phyloP scores from a whole-genome alignment of 2,888 invertebrate species.

The Alitta virens region DNA sequence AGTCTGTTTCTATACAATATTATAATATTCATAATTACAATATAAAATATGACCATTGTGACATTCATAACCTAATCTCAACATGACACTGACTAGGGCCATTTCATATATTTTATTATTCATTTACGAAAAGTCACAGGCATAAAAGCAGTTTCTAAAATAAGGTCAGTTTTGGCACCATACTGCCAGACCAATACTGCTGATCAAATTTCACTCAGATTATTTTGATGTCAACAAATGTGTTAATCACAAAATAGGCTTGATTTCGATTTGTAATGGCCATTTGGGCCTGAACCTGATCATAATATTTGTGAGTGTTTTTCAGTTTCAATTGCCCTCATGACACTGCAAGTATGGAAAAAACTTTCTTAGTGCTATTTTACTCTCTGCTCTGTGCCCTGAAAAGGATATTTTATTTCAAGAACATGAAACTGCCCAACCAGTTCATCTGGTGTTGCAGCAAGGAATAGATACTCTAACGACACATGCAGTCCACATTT shows the following conservation, averaged over 20 bases:
- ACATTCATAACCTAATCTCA: too few species aligned
- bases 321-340: slow-evolving; percentile 19
- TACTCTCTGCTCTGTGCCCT: background rate
- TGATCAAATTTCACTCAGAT: slow-evolving; percentile 9
- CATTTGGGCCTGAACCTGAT: slow-evolving; percentile 29
- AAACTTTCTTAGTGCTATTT: too few species aligned
- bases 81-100: too few species aligned
- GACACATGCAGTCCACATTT: slow-evolving; percentile 24
- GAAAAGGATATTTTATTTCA: slow-evolving; percentile 28
- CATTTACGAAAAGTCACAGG: too few species aligned
- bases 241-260: slow-evolving; percentile 23
- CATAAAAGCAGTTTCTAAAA: too few species aligned
- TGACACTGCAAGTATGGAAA: background rate
- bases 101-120: too few species aligned
- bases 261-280: slow-evolving; percentile 10
- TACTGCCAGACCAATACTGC: slow-evolving; percentile 10
- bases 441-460: slow-evolving; percentile 26
- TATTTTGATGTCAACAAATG: slow-evolving; percentile 3
- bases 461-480: slow-evolving; percentile 19
- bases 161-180: slow-evolving; percentile 19
- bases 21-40: too few species aligned
- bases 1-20: too few species aligned
- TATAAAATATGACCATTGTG: too few species aligned
- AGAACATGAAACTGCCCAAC: slow-evolving; percentile 16
- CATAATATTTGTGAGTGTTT: slow-evolving; percentile 20